Evolutionary conservation across 2,888 invertebrate species (phyloP).

Genomic region (Himalopsyche anomala): DNA sequence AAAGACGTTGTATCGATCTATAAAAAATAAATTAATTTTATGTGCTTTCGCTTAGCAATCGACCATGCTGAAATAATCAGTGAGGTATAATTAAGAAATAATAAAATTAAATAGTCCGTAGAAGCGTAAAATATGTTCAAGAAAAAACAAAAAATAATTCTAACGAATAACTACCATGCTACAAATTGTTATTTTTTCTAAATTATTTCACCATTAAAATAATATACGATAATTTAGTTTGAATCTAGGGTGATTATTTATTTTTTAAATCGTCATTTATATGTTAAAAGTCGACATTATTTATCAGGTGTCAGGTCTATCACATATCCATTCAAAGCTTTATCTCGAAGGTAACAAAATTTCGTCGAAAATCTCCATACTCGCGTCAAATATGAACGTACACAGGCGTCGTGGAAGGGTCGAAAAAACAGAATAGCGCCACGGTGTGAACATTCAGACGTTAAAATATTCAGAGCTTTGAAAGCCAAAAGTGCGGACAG

Average conservation of each 20-base stretch:
- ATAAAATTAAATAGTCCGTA: no score
- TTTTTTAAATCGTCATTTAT: no score
- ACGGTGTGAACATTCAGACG: constrained; percentile 55
- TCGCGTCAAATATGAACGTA: neutral
- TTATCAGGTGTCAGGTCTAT: neutral
- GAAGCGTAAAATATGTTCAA: no score
- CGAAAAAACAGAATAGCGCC: constrained; percentile 12
- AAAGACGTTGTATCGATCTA: no score
- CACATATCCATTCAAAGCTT: neutral
- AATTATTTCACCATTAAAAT: neutral
- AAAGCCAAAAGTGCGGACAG: constrained; percentile 48
- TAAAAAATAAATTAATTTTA: no score
- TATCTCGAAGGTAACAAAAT: constrained; percentile 10
- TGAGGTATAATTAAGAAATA: no score
- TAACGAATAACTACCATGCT: no score
- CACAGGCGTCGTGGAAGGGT: neutral
- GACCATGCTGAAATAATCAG: no score
- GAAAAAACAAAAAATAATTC: no score
- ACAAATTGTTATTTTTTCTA: no score
- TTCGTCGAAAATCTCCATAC: neutral
- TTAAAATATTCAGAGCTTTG: constrained; percentile 58
- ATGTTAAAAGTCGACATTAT: neutral
- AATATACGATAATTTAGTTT: neutral
- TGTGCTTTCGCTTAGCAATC: no score
- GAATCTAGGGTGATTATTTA: neutral